Conservation (phyloP, 2,888 invertebrate species). For the Dynastes maya region DNA sequence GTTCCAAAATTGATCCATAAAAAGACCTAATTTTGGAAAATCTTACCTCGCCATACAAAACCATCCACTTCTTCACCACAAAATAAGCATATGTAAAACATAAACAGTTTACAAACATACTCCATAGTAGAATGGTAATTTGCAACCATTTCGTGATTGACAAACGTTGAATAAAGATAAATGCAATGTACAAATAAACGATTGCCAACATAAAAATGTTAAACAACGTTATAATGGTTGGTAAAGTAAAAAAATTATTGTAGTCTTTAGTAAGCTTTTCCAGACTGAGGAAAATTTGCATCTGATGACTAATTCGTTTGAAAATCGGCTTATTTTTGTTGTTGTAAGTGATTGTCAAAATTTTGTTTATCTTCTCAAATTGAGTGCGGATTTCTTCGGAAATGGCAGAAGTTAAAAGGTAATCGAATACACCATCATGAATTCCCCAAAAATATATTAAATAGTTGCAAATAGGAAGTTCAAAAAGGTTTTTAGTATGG, state of each 20-base stretch:
- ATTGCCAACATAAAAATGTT: not conserved
- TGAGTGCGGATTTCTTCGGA: not conserved
- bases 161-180: not conserved
- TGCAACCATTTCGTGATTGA: not conserved
- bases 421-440: slow-evolving; percentile 17
- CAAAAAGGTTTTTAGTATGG: not conserved
- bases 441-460: slow-evolving; percentile 9
- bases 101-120: not conserved
- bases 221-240: not conserved
- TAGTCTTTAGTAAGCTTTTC: not conserved
- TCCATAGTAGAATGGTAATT: not conserved
- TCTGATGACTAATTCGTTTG: not conserved
- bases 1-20: too few relatives aligned
- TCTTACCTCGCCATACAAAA: slow-evolving; percentile 7
- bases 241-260: not conserved
- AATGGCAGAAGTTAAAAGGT: not conserved
- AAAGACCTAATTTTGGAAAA: not conserved
- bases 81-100: slow-evolving; percentile 17
- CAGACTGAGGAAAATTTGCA: not conserved
- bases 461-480: not conserved
- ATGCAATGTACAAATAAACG: not conserved
- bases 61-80: not conserved
- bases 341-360: not conserved
- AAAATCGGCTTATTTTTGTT: not conserved
- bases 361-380: not conserved